Base-by-base conservation (phyloP, 1,140 invertebrate species). In the Cotesia vestalis region DNA sequence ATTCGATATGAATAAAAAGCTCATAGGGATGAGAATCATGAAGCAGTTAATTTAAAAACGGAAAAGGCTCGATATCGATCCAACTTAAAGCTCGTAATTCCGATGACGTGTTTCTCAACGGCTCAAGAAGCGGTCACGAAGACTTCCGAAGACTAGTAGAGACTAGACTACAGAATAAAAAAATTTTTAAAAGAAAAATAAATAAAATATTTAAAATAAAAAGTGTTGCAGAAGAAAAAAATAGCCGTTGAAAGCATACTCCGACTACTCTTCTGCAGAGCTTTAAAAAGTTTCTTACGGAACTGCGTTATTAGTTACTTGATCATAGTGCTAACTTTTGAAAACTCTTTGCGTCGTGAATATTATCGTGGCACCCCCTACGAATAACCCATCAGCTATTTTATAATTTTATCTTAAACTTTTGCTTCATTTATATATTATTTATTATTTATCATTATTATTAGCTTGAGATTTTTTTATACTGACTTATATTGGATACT, bases 21-120 rank as follows among this genome's bases (percentile, higher is more conserved):
- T 74, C 75, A 72, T 69, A 20, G 59, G 53, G 40, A 38, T 59
- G 66, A 57, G 66, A 27, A 17, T 40, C 14, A 55, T 55, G 38
- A 55, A 38, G 38, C 60, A 75, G 76, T 81, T 80, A 79, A 82
- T 81, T 82, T 79, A 82, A 83, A 83, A 83, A 83, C 82, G 82
- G 81, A 59, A 59, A 83, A 83, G 80, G 79, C 78, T 73, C 68
- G 73, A 78, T 83, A 81, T 81, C 78, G 79, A 80, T 76, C 79
- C 71, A 73, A 71, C 75, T 70, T 59, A 66, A 73, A 71, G 55
- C 66, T 73, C 74, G 72, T 78, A 77, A 59, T 27, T 59, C 17
- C 57, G 4, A 4, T 17, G 20, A 17, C 57, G 20, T 59, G 57
- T 59, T 59, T 34, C 20, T 59, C 57, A 59, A 59, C 60, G 60